These are phyloP conservation scores for Leptinotarsa texana DNA, from an alignment of 1,140 invertebrate species.

Conservation along the genomic window DNA sequence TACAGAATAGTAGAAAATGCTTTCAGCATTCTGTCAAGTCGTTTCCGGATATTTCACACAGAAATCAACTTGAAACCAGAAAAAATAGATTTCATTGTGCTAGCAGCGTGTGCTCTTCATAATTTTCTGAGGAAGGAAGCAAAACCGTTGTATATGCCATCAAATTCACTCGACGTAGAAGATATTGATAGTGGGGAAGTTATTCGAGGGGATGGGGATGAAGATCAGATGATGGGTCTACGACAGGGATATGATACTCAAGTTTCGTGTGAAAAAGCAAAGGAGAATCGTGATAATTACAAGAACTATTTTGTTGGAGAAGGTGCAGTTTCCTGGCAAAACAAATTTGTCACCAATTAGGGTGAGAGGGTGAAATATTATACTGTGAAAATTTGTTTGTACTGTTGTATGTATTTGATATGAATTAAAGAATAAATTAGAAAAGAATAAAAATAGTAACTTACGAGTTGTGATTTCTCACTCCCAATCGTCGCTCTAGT, in stretches of 20 bases:
- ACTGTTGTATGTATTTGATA: no score
- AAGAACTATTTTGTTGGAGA: conserved; percentile 10
- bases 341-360: background rate
- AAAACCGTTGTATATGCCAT: background rate
- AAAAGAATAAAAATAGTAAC: no score
- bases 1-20: conserved; percentile 26
- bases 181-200: conserved; percentile 22
- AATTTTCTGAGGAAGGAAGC: background rate
- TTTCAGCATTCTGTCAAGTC: conserved; percentile 24
- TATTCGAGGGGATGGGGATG: background rate
- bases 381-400: no score
- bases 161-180: conserved; percentile 10
- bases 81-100: conserved; percentile 6
- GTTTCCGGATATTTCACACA: conserved; percentile 14
- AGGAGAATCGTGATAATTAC: conserved; percentile 6
- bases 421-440: no score
- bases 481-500: no score
- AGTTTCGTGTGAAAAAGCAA: background rate
- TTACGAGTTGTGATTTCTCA: no score
- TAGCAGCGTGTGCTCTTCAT: background rate
- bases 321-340: conserved; percentile 8
- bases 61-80: conserved; percentile 9
- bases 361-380: no score
- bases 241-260: background rate
- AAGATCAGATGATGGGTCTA: conserved; percentile 7